Percentiles rank a stretch among this genome's conserved stretches.
Conservation (phyloP, 2,797 vertebrate genomes). For the Myotis myotis region DNA sequence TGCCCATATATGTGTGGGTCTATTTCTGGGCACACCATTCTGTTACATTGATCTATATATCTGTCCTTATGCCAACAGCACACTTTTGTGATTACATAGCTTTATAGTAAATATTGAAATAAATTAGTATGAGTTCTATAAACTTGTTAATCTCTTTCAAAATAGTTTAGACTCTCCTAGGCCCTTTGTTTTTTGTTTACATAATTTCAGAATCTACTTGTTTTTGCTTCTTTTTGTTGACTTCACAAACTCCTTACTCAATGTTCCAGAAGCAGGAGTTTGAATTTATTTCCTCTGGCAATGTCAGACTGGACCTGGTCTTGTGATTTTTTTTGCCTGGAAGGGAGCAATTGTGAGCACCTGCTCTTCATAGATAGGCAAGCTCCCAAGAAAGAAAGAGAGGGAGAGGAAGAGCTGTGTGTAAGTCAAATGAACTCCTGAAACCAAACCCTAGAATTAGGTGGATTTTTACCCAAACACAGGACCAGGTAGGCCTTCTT, state of each 20-base stretch:
- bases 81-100: neutral
- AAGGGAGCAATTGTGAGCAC: neutral
- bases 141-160: constrained; percentile 15
- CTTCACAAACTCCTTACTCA: neutral
- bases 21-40: neutral
- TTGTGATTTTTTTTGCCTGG: constrained; percentile 1
- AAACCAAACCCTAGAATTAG: neutral
- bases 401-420: neutral
- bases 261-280: neutral
- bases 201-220: neutral
- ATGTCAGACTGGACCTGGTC: neutral
- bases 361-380: neutral
- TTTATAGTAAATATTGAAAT: neutral
- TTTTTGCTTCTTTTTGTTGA: neutral
- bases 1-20: neutral
- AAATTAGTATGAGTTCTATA: neutral
- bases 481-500: neutral
- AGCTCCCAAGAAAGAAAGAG: neutral
- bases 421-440: neutral
- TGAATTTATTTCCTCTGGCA: neutral
- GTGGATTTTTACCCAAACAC: neutral
- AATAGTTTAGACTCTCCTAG: neutral
- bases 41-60: neutral
- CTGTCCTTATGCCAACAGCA: neutral
- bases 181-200: neutral